Evolutionary conservation across 2,113 vertebrate genomes (phyloP).

Genomic region (Vulpes vulpes): DNA sequence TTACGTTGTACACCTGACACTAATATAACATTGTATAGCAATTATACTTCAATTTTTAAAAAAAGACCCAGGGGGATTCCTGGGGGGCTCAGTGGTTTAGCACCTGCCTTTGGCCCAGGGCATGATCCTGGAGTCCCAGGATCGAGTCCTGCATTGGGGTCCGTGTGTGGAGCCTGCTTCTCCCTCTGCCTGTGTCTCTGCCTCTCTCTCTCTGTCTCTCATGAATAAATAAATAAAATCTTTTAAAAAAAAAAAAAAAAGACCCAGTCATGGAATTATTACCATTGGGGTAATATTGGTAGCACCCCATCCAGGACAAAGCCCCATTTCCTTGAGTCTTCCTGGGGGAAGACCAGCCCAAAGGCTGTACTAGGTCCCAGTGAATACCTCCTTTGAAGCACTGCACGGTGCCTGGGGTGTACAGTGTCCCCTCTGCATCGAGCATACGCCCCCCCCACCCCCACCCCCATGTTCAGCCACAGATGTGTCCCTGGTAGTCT

Average conservation of each 20-base stretch:
- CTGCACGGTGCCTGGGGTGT: fast-evolving
- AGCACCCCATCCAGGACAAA: background rate
- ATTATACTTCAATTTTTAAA: background rate
- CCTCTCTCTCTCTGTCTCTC: too few relatives aligned
- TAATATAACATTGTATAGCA: background rate
- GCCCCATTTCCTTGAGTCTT: background rate
- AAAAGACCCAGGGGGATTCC: too few relatives aligned
- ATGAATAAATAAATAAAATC: too few relatives aligned
- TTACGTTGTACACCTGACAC: background rate
- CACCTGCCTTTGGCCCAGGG: too few relatives aligned
- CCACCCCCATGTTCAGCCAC: background rate
- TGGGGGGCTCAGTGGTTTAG: too few relatives aligned
- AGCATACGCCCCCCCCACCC: too few relatives aligned
- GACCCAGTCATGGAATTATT: background rate
- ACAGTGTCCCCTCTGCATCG: background rate
- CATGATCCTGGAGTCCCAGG: too few relatives aligned
- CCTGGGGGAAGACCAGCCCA: background rate
- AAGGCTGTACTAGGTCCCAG: background rate
- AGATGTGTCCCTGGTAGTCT: background rate
- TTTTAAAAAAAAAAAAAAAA: background rate
- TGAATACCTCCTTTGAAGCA: background rate
- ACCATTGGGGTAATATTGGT: background rate
- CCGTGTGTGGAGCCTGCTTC: too few relatives aligned
- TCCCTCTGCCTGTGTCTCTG: too few relatives aligned
- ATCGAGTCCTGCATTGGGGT: too few relatives aligned